These are phyloP conservation scores for Salticus scenicus DNA, from an alignment of 2,888 invertebrate species.

Conservation along the genomic window DNA sequence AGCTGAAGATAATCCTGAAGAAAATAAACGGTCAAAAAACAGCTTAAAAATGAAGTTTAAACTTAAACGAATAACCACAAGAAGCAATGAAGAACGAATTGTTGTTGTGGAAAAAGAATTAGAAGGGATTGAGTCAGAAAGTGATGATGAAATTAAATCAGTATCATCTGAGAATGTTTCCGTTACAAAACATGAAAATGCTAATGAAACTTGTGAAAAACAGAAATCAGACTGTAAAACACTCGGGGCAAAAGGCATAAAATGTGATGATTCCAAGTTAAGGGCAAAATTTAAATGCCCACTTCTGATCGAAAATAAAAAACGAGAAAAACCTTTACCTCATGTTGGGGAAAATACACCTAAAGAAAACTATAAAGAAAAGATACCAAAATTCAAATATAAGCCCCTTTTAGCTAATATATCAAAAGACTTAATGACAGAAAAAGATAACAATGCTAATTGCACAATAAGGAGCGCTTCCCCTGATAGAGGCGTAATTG, in stretches of 20 bases:
- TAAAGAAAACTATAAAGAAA: not conserved
- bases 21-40: not conserved
- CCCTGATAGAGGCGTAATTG: not conserved
- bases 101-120: conserved; percentile 42
- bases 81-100: conserved; percentile 38
- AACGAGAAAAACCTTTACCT: not conserved
- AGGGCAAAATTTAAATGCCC: not conserved
- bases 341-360: not conserved
- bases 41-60: conserved; percentile 42
- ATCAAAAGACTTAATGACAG: not conserved
- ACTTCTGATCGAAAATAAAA: not conserved
- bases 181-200: not conserved
- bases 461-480: not conserved
- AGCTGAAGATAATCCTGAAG: not conserved
- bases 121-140: conserved; percentile 15
- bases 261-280: not conserved
- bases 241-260: not conserved
- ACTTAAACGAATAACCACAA: conserved; percentile 23
- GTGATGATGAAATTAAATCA: not conserved
- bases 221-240: not conserved
- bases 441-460: not conserved
- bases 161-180: not conserved
- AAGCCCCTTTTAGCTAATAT: not conserved
- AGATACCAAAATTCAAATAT: not conserved
- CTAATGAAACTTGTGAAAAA: not conserved